Evolutionary conservation across 2,888 invertebrate genomes (phyloP).

Genomic region (Agonum fuliginosum): DNA sequence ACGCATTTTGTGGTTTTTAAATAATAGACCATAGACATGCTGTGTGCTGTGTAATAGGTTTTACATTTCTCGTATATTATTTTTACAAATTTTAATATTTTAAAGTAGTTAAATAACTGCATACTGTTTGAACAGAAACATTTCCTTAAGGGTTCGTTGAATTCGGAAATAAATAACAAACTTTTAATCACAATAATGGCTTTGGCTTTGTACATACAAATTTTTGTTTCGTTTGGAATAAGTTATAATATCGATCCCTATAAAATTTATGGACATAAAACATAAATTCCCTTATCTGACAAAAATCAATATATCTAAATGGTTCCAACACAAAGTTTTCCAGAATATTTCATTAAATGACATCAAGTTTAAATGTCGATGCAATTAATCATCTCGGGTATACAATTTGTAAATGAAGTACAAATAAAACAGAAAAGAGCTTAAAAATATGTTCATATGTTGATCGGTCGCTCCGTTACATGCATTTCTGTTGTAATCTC

Average conservation of each 20-base stretch:
- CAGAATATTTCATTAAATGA: slow-evolving; percentile 7
- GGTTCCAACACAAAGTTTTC: not conserved
- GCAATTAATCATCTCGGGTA: slow-evolving; percentile 23
- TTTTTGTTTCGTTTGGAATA: not conserved
- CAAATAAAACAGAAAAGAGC: not conserved
- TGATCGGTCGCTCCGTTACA: slow-evolving; percentile 6
- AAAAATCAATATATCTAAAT: slow-evolving; percentile 3
- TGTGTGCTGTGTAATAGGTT: no score
- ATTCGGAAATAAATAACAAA: not conserved
- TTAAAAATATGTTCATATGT: not conserved
- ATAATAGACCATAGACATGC: no score
- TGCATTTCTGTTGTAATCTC: slow-evolving; percentile 29
- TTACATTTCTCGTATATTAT: no score
- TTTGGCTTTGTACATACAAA: not conserved
- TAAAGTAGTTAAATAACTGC: no score
- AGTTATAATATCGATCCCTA: slow-evolving; percentile 21
- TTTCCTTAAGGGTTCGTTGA: not conserved
- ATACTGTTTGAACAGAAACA: no score
- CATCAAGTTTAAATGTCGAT: not conserved
- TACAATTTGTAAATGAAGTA: slow-evolving; percentile 35
- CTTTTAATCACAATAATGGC: not conserved
- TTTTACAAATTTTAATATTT: no score
- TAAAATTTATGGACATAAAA: slow-evolving; percentile 10
- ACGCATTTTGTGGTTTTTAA: no score
- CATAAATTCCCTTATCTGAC: slow-evolving; percentile 24